Conservation (phyloP, 2,888 invertebrate genomes). For the Phengaris arion region DNA sequence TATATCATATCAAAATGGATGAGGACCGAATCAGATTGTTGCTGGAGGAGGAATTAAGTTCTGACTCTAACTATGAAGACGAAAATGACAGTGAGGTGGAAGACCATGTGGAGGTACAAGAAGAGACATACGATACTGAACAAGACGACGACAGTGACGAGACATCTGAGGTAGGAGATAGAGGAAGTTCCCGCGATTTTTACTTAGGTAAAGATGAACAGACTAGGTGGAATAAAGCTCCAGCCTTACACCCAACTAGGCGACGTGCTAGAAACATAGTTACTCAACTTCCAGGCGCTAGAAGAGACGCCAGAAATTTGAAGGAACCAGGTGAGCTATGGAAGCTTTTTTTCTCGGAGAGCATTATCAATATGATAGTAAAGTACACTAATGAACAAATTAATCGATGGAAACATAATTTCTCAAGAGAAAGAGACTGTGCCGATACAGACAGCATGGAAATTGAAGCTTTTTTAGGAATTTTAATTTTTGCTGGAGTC, state of each 20-base stretch:
- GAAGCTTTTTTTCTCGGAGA: conserved; percentile 32
- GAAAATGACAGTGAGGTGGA: conserved; percentile 34
- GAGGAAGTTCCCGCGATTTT: conserved; percentile 5
- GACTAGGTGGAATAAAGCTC: conserved; percentile 34
- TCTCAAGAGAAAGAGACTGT: conserved; percentile 34
- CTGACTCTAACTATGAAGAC: conserved; percentile 33
- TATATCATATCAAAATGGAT: conserved; percentile 30
- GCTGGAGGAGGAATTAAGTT: conserved; percentile 32
- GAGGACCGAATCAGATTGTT: conserved; percentile 30
- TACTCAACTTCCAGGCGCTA: too few species aligned
- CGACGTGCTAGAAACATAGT: neutral
- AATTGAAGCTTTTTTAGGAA: conserved; percentile 36
- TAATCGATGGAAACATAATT: conserved; percentile 21
- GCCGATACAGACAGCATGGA: conserved; percentile 31
- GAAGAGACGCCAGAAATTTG: too few species aligned
- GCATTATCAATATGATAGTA: conserved; percentile 28
- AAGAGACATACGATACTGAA: conserved; percentile 34
- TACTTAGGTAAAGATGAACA: neutral
- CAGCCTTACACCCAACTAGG: conserved; percentile 17
- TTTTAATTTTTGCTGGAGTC: conserved; percentile 38
- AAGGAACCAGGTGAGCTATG: conserved; percentile 33
- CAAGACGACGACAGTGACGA: conserved; percentile 31
- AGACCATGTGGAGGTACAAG: conserved; percentile 29
- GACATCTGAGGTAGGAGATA: conserved; percentile 31
- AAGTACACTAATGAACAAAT: conserved; percentile 33